Evolutionary conservation across 92 coral and sea anemone genomes (phyloP), one percentile per base, ranked within the genome.

Genomic region (Micromussa lordhowensis): DNA sequence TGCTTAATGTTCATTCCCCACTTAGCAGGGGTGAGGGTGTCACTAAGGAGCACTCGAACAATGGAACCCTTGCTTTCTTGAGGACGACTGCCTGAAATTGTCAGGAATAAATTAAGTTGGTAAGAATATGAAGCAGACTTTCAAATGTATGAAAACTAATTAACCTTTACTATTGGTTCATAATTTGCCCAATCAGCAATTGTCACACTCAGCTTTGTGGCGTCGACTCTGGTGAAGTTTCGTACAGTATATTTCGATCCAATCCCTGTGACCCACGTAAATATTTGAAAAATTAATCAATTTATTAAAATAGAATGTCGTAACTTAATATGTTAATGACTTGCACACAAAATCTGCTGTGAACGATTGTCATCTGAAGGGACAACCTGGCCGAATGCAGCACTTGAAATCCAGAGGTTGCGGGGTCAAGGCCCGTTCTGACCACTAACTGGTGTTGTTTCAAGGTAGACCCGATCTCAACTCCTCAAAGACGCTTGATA

Each of bases 1-100:
- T 53, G 30, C 34, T 51, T 90, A 21, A 93, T 78, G 31, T 86
- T 83, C 87, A 93, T 87, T 73, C 95, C 95, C 95, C 95, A 93
- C 38, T 82, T 49, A 51, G 87, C 19, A 22, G 93, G 68, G 21
- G 57, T 64, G 7, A 90, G 87, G 16, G 34, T 34, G 35, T 93
- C 88, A 0, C 51, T 63, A 6, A 79, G 69, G 32, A 36, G 34
- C n/a, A 87, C 89, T 24, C 93, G 91, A 35, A 87, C 70, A 54
- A 93, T 35, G 29, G 95, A 78, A 19, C 88, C 85, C 21, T 93
- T 93, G 88, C 93, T 90, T 36, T 93, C 71, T 30, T 85, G 93
- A 2, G 95, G 95, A 21, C 91, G 95, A 40, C 66, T 22, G 17
- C 95, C 95, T 93, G 84, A 13, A 49, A 35, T 5, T 58, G 22